A percentile compares a stretch with the other conserved stretches of the same genome.
phyloP scores from a whole-genome alignment of 1,140 invertebrate species.

The Platyura marginata region DNA sequence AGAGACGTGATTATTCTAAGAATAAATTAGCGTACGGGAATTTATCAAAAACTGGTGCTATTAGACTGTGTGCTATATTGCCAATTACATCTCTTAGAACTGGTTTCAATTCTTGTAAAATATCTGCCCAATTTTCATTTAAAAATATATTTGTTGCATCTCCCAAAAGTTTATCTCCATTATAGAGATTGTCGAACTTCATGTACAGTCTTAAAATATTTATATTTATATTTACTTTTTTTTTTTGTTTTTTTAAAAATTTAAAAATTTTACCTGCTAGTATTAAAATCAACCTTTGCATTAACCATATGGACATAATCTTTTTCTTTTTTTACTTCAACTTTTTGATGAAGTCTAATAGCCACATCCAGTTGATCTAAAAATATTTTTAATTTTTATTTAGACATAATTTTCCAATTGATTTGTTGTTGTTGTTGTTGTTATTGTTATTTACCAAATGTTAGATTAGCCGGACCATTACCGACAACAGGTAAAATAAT shows the following conservation, averaged over 20 bases:
- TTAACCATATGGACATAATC: background rate
- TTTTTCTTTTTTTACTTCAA: background rate
- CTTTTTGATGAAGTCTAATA: background rate
- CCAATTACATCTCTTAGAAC: slow-evolving; percentile 27
- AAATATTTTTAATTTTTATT: background rate
- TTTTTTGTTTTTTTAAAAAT: background rate
- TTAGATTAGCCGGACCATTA: background rate
- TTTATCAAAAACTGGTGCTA: slow-evolving; percentile 11
- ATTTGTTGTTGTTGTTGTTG: background rate
- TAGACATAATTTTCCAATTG: too few relatives aligned
- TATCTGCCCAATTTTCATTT: slow-evolving; percentile 35
- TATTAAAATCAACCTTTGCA: background rate
- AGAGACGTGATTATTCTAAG: too few relatives aligned
- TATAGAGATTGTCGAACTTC: slow-evolving; percentile 22
- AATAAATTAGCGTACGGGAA: slow-evolving; percentile 11
- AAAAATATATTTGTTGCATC: slow-evolving; percentile 32
- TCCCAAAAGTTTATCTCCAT: slow-evolving; percentile 24
- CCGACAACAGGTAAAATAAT: background rate
- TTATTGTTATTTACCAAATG: background rate
- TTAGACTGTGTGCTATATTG: slow-evolving; percentile 20
- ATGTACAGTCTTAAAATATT: slow-evolving; percentile 12
- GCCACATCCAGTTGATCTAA: background rate
- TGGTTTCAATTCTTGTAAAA: slow-evolving; percentile 27
- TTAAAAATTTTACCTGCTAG: background rate
- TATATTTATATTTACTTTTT: background rate